A percentile compares a stretch with the other conserved stretches of the same genome.
Evolutionary conservation across 2,888 invertebrate genomes (phyloP).

Genomic region (Globia sparganii): DNA sequence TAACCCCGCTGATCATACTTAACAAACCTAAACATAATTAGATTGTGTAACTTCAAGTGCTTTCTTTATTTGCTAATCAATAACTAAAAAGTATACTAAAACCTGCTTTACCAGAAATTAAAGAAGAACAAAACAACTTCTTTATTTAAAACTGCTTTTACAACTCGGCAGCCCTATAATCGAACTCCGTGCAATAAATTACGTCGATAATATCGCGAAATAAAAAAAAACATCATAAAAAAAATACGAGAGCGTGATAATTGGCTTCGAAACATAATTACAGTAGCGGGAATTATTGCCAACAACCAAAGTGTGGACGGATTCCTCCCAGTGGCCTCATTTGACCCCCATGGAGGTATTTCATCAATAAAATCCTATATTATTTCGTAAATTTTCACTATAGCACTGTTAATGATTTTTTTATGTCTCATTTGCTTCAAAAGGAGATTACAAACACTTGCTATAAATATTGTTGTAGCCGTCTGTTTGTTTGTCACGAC

Average conservation of each 20-base stretch:
- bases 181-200: slow-evolving; percentile 64
- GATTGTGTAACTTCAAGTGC: too few species aligned
- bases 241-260: slow-evolving; percentile 53
- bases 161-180: slow-evolving; percentile 52
- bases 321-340: slow-evolving; percentile 42
- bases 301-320: slow-evolving; percentile 45
- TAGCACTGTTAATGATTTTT: slow-evolving; percentile 3
- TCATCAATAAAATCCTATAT: slow-evolving; percentile 44
- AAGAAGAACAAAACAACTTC: not conserved
- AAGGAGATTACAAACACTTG: not conserved
- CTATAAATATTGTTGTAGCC: too few species aligned
- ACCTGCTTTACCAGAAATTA: not conserved
- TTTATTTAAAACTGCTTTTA: not conserved
- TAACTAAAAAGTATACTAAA: not conserved
- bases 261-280: slow-evolving; percentile 56
- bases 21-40: too few species aligned
- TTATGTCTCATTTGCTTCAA: slow-evolving; percentile 8
- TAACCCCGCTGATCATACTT: too few species aligned
- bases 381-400: slow-evolving; percentile 19
- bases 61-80: not conserved
- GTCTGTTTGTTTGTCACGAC: not conserved
- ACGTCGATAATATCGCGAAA: slow-evolving; percentile 65
- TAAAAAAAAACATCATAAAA: slow-evolving; percentile 57
- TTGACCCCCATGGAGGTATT: slow-evolving; percentile 25
- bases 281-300: slow-evolving; percentile 50